Conservation (phyloP, 2,113 vertebrate genomes). For the Salminus brasiliensis region DNA sequence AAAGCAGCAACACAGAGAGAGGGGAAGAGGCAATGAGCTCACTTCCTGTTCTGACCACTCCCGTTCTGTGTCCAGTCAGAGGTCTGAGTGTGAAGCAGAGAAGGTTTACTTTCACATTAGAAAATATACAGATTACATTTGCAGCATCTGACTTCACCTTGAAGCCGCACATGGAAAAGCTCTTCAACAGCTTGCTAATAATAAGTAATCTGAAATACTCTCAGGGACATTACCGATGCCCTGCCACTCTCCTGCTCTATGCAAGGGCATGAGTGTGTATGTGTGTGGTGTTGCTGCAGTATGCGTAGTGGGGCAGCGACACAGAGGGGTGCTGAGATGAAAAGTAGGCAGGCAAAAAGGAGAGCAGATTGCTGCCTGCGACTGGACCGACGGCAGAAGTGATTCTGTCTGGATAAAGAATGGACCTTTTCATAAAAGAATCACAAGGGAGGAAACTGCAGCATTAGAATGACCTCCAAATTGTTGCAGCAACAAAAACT, state of each 20-base stretch:
- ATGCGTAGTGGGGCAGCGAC: neutral
- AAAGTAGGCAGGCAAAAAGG: neutral
- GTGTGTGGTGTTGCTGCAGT: neutral
- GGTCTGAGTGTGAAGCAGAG: neutral
- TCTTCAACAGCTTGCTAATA: too few species aligned
- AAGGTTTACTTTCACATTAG: neutral
- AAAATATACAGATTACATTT: too few species aligned
- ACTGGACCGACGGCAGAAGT: neutral
- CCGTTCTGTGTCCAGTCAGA: conserved; percentile 34
- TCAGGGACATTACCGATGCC: neutral
- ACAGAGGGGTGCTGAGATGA: neutral
- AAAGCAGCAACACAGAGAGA: neutral
- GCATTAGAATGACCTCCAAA: conserved; percentile 7
- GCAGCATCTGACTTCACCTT: neutral
- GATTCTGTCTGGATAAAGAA: conserved; percentile 16
- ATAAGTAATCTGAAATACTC: neutral
- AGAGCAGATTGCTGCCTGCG: neutral
- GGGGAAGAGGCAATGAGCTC: conserved; percentile 13
- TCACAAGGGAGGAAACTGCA: conserved; percentile 5
- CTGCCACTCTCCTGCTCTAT: neutral
- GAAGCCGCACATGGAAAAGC: too few species aligned
- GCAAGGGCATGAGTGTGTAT: neutral
- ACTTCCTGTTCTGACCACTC: conserved; percentile 49
- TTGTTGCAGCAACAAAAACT: neutral
- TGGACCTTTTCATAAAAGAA: conserved; percentile 1